phyloP scores from a whole-genome alignment of 1,140 invertebrate genomes.

The Ceratina calcarata region DNA sequence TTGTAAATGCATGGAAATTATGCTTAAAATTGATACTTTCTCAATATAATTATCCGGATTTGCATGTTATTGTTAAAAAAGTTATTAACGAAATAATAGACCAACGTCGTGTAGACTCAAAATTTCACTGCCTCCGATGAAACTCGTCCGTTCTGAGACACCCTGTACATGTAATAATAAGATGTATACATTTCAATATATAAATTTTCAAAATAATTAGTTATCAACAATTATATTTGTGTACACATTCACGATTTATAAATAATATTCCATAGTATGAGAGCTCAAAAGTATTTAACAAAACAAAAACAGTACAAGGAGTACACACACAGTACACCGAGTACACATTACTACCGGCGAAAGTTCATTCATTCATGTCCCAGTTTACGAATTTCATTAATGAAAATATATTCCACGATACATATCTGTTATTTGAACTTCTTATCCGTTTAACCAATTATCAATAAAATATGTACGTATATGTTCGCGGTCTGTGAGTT shows the following conservation, averaged over 20 bases:
- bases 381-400: neutral
- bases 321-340: neutral
- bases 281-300: neutral
- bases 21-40: too few relatives aligned
- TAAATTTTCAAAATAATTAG: conserved; percentile 20
- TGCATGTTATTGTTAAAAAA: too few relatives aligned
- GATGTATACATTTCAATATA: too few relatives aligned
- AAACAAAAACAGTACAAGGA: neutral
- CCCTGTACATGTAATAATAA: too few relatives aligned
- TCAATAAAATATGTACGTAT: conserved; percentile 5
- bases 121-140: too few relatives aligned
- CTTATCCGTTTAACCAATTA: conserved; percentile 10
- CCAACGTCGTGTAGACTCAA: too few relatives aligned
- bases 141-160: too few relatives aligned
- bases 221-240: conserved; percentile 25
- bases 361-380: conserved; percentile 23
- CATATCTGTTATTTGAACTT: neutral
- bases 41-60: too few relatives aligned
- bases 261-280: neutral
- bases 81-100: too few relatives aligned
- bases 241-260: conserved; percentile 15
- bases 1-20: too few relatives aligned
- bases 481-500: neutral
- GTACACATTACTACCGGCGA: neutral
- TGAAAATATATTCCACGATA: conserved; percentile 15